Conservation (phyloP, 1,140 invertebrate genomes). For the Chymomyza costata region DNA sequence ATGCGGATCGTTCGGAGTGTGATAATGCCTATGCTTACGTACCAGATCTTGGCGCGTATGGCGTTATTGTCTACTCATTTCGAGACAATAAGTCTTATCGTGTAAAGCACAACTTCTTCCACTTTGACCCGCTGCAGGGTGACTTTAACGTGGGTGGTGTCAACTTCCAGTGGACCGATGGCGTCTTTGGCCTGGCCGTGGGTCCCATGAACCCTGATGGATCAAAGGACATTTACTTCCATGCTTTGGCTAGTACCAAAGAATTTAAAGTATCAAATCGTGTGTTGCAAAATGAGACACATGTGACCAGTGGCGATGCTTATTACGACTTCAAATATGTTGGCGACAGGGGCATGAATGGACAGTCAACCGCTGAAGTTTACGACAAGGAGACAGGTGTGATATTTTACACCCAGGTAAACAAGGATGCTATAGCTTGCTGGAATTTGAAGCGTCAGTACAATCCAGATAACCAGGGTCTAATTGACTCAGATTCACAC, state of each 20-base stretch:
- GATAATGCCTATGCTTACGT: slow-evolving; percentile 85
- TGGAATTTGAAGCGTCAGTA: slow-evolving; percentile 83
- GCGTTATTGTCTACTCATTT: slow-evolving; percentile 84
- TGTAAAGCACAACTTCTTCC: slow-evolving; percentile 86
- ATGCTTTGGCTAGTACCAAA: slow-evolving; percentile 83
- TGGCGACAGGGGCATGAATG: slow-evolving; percentile 82
- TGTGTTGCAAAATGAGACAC: slow-evolving; percentile 82
- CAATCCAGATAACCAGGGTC: slow-evolving; percentile 80
- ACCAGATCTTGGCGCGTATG: slow-evolving; percentile 84
- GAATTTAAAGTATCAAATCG: slow-evolving; percentile 84
- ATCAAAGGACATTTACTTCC: slow-evolving; percentile 84
- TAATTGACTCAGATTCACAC: slow-evolving; percentile 80
- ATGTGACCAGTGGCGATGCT: slow-evolving; percentile 77
- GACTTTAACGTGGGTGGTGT: slow-evolving; percentile 83
- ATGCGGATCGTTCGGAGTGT: slow-evolving; percentile 81
- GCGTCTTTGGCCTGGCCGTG: slow-evolving; percentile 82
- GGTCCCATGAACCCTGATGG: slow-evolving; percentile 78
- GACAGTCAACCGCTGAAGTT: slow-evolving; percentile 84
- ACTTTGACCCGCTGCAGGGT: slow-evolving; percentile 85
- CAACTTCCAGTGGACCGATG: slow-evolving; percentile 87
- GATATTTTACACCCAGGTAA: slow-evolving; percentile 85
- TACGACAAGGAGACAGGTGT: slow-evolving; percentile 83
- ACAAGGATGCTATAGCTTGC: slow-evolving; percentile 79
- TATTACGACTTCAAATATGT: slow-evolving; percentile 83
- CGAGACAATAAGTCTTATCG: slow-evolving; percentile 85